Percentiles rank a stretch among this genome's conserved stretches.
Conservation (phyloP, 2,113 vertebrate genomes). For the Dascyllus trimaculatus region DNA sequence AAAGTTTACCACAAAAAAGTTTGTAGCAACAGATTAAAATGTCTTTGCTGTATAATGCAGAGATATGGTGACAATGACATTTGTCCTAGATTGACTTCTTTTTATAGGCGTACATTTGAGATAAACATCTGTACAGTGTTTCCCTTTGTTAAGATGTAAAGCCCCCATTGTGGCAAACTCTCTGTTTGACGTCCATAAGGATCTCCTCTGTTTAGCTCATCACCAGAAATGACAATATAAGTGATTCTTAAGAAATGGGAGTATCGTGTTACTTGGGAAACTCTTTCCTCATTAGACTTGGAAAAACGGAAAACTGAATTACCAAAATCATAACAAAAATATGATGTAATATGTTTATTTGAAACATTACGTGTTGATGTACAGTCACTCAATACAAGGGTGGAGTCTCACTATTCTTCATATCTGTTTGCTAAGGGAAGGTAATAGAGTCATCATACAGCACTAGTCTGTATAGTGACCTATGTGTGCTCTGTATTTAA, state of each 20-base stretch:
- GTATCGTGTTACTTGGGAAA: no score
- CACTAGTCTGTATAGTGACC: neutral
- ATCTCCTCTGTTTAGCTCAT: no score
- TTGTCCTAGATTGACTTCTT: conserved; percentile 33
- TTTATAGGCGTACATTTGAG: neutral
- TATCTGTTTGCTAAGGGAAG: conserved; percentile 73
- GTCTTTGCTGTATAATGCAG: conserved; percentile 18
- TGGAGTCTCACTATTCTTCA: conserved; percentile 56
- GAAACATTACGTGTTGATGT: conserved; percentile 15
- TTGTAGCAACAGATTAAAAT: conserved; percentile 21
- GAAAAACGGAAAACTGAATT: no score
- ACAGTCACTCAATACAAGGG: conserved; percentile 46
- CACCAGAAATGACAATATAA: no score
- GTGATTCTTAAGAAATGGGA: no score
- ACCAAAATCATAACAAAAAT: neutral
- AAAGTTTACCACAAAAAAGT: neutral
- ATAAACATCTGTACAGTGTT: conserved; percentile 14
- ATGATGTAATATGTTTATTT: neutral
- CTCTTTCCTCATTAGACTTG: no score
- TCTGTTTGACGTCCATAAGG: no score
- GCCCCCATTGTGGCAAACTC: no score
- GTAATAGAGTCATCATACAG: conserved; percentile 18
- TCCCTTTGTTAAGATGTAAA: neutral
- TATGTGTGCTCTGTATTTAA: conserved; percentile 6
- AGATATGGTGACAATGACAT: conserved; percentile 7